Base-by-base conservation (phyloP, 2,113 vertebrate species). In the Rhea americana region DNA sequence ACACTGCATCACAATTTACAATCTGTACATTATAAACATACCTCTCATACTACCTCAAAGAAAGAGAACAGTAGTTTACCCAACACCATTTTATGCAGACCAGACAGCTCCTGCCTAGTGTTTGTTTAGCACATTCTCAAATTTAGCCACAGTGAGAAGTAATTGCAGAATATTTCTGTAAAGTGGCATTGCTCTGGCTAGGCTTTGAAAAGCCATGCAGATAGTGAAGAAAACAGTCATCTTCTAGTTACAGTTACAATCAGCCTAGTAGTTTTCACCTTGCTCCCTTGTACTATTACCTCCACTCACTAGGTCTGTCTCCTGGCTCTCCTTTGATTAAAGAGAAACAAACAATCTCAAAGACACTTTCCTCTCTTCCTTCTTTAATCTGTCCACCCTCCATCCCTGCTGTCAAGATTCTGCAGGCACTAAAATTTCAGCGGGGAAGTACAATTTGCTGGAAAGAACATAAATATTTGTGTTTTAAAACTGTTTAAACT, bases 281-380 rank as follows among this genome's bases (percentile, higher is more conserved):
- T 68, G 41, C 22, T 72, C 15, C 86, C 58, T 62, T 43, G 13
- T 18, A 39, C 70, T 39, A 2, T 58, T 68, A 26, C 19, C 20
- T 62, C 55, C 20, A 12, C 0, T 0, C 24, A 2, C 62, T 30
- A 5, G 30, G 9, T 30, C 13, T 47, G 14, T 11, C 56, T 81
- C 37, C 39, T 28, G 66, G 51, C 37, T 43, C 21, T 47, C 47
- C 35, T 35, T 35, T 35, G 35, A 35, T 35, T 35, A 35, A 35
- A 74, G 47, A 82, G 62, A 87, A 89, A 68, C 9, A 74, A 47
- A 45, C 32, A 82, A 72, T 41, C 3, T 10, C 71, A 16, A 65
- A 28, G 17, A 47, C 18, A 30, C 30, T 41, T 53, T 48, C 53
- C 30, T 66, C 19, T 15, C 20, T 43, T 32, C 35, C 18, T 72